phyloP scores from a whole-genome alignment of 2,113 vertebrate species.

The Syngnathus scovelli region DNA sequence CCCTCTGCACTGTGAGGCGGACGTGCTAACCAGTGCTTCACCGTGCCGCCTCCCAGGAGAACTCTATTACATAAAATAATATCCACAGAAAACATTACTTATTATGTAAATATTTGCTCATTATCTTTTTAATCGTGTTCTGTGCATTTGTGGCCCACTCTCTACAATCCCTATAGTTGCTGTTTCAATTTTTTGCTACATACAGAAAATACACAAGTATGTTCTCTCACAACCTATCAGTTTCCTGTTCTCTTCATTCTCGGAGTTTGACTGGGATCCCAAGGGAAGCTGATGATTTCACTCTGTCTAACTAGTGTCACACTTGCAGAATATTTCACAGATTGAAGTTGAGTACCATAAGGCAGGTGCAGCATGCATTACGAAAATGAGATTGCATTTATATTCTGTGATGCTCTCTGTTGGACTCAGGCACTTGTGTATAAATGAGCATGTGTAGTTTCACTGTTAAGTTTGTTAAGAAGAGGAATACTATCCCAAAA shows the following conservation, averaged over 20 bases:
- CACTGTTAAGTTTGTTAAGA: neutral
- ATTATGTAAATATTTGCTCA: constrained; percentile 3
- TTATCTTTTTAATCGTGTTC: constrained; percentile 2
- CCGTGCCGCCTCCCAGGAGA: too few species aligned
- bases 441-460: constrained; percentile 1
- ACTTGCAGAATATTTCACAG: constrained; percentile 47
- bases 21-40: too few species aligned
- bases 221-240: constrained; percentile 16
- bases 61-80: constrained; percentile 7
- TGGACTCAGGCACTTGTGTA: constrained; percentile 12
- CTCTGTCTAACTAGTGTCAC: constrained; percentile 49
- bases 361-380: constrained; percentile 12
- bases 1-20: too few species aligned
- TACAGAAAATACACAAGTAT: neutral
- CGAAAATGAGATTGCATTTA: constrained; percentile 35
- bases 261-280: constrained; percentile 14
- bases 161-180: constrained; percentile 10
- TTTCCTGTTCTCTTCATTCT: constrained; percentile 30
- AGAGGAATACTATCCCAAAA: too few species aligned
- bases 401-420: constrained; percentile 10
- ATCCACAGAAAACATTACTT: neutral
- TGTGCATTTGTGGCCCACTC: neutral
- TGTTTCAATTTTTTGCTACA: neutral
- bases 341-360: constrained; percentile 30
- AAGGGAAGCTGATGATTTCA: constrained; percentile 37